Evolutionary conservation across 2,888 invertebrate genomes (phyloP).

Genomic region (Platerodrilus igneus): DNA sequence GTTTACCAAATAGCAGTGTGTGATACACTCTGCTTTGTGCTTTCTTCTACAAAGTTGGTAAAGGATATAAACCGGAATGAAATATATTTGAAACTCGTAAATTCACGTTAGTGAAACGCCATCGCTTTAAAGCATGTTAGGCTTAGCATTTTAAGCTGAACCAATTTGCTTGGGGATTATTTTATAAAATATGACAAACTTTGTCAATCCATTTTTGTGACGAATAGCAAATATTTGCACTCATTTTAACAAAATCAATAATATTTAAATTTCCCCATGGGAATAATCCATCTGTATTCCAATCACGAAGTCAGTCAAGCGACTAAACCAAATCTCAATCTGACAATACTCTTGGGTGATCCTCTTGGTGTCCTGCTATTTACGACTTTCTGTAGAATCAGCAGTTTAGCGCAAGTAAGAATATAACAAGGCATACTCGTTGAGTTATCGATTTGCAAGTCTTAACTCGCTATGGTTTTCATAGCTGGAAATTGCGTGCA

Average conservation of each 20-base stretch:
- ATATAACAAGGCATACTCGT: too few relatives aligned
- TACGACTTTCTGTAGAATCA: too few relatives aligned
- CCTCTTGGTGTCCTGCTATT: too few relatives aligned
- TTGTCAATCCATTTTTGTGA: conserved; percentile 6
- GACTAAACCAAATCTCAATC: conserved; percentile 45
- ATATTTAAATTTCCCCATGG: conserved; percentile 14
- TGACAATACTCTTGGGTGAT: too few relatives aligned
- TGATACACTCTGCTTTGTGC: conserved; percentile 15
- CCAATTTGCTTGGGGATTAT: conserved; percentile 5
- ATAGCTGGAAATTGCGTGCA: too few relatives aligned
- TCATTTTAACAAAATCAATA: conserved; percentile 16
- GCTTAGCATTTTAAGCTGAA: conserved; percentile 9
- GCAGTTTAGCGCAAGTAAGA: too few relatives aligned
- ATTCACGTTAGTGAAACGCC: conserved; percentile 15
- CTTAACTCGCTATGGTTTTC: too few relatives aligned
- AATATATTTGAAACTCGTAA: conserved; percentile 15
- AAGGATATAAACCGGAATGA: conserved; percentile 17
- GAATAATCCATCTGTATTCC: conserved; percentile 38
- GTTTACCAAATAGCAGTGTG: conserved; percentile 21
- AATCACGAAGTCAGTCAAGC: conserved; percentile 39
- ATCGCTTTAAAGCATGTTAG: conserved; percentile 15
- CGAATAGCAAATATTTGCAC: conserved; percentile 12
- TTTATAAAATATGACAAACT: conserved; percentile 6
- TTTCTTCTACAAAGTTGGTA: conserved; percentile 8
- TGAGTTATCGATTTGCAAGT: too few relatives aligned